Base-by-base conservation (phyloP, 2,113 vertebrate species). In the Gobiocypris rarus region DNA sequence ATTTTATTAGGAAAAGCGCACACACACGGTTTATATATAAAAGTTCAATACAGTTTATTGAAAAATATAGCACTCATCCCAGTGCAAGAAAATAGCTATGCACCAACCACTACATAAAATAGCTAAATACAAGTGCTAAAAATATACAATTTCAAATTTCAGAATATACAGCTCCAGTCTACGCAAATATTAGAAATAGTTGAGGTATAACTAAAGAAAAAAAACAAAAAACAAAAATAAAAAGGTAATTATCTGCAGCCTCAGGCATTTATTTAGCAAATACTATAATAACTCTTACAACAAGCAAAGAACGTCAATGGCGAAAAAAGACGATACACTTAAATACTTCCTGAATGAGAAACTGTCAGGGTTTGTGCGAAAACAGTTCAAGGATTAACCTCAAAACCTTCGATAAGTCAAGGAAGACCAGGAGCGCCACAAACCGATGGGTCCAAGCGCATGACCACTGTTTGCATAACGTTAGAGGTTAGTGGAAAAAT, bases 91-190 rank as follows among this genome's bases (percentile, higher is more conserved):
- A 90, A 80, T 56, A 84, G 65, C 79, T 71, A 86, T 75, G 81
- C 54, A 91, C 85, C 91, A 92, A 92, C 88, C 91, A 89, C 92
- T 93, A 94, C 88, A 88, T 85, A 92, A 77, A 59, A 86, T n/a
- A 22, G 77, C 85, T 84, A 87, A 75, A 88, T 86, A 81, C 43
- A 86, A 89, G 86, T 88, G 91, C 88, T 89, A 90, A 90, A 91
- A 93, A 92, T 93, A 89, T 92, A 94, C 93, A 95, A 93, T 92
- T 93, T 92, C 28, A 87, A 94, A 93, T 92, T 93, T 93, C 71
- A 88, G 89, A 93, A 94, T 94, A 93, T 95, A 95, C 92, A 94
- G 89, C 91, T 87, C 89, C 89, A 89, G 88, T 91, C 83, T 87
- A 92, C 85, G 91, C 76, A 90, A 31, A 92, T 88, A 59, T 87